Base-by-base conservation (phyloP, 2,113 vertebrate species). In the Crotophaga sulcirostris region DNA sequence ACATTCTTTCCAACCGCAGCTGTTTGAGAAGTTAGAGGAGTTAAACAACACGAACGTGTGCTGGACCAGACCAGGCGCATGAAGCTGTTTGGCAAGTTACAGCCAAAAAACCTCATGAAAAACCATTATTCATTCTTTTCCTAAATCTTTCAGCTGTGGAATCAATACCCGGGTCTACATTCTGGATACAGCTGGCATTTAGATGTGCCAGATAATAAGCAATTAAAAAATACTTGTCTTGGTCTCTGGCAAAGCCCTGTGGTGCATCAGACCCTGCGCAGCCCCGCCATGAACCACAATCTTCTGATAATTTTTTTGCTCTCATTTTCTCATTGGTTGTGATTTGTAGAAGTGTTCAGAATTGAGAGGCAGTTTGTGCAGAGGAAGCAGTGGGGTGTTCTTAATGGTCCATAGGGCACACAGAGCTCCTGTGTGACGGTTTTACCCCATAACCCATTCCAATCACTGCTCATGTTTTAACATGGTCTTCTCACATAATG, bases 1-100 rank as follows among this genome's bases (percentile, higher is more conserved):
- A 87, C 77, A 70, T 90, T 90, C 94, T 67, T 87, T 94, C 92
- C 89, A 87, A 80, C 73, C 92, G 58, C 89, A 92, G 92, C 82
- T 80, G 74, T 5, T 72, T 9, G 68, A 83, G 63, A 62, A 92
- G 52, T 45, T 15, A 42, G 77, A 84, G 3, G 58, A 89, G 73
- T 49, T 67, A 52, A 86, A 63, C 66, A 59, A 51, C 62, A 51
- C 3, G 58, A 86, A 75, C 52, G 38, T 88, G 74, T 85, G 77
- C 83, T 90, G 89, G 89, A 87, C 29, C 73, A 67, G 73, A 24
- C 36, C 8, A 77, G 82, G 56, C 28, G 52, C 73, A 63, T 67
- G 63, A 84, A 92, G 63, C 82, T 90, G 56, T 76, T 49, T 77
- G 86, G 82, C 86, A 87, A 73, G 34, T 59, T 49, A 66, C 7